Evolutionary conservation across 2,888 invertebrate genomes (phyloP).

Genomic region (Melangyna quadrimaculata): DNA sequence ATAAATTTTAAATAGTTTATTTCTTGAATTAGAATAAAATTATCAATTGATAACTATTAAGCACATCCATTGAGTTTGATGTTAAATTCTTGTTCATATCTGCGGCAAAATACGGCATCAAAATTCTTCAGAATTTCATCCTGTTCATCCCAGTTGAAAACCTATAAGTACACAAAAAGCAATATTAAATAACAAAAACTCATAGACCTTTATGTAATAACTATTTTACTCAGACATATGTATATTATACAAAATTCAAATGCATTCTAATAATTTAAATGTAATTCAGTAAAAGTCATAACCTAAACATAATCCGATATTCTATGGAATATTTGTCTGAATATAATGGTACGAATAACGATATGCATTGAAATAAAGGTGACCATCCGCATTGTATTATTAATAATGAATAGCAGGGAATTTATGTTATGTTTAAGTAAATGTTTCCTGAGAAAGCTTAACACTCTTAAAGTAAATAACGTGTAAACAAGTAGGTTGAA

Average conservation of each 20-base stretch:
- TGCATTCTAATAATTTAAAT: constrained; percentile 26
- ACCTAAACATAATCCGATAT: not conserved
- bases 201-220: not conserved
- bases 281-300: constrained; percentile 14
- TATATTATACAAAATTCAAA: not conserved
- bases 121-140: constrained; percentile 75
- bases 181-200: not conserved
- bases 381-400: not conserved
- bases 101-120: constrained; percentile 74
- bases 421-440: too few species aligned
- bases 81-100: constrained; percentile 75
- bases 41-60: not conserved
- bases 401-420: too few species aligned
- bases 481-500: too few species aligned
- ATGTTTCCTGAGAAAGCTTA: too few species aligned
- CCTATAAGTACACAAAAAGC: constrained; percentile 68
- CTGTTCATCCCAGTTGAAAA: constrained; percentile 76
- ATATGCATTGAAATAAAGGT: not conserved
- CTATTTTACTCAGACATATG: too few species aligned
- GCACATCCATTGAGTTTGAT: constrained; percentile 74
- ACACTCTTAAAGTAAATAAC: too few species aligned
- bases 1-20: too few species aligned
- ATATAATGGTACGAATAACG: not conserved
- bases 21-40: too few species aligned
- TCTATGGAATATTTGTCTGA: not conserved